Percentiles rank a stretch among this genome's conserved stretches.
These are phyloP conservation scores for Ceratoteleas bidentatus DNA, from an alignment of 1,140 invertebrate genomes.

Conservation along the genomic window DNA sequence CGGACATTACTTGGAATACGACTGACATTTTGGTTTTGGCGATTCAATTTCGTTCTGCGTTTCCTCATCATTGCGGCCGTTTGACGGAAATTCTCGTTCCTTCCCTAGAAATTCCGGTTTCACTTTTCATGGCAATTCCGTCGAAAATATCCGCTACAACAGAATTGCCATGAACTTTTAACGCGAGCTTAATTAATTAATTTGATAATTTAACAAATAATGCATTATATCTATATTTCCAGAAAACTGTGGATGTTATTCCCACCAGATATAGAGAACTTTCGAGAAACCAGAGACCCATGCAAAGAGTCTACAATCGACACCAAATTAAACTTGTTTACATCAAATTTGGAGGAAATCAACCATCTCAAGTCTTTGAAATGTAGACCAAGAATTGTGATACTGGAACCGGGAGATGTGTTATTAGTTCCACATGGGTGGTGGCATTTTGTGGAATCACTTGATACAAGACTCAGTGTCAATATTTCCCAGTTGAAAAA, in stretches of 20 bases:
- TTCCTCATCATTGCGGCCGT: too few relatives aligned
- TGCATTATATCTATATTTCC: constrained; percentile 62
- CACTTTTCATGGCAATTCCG: too few relatives aligned
- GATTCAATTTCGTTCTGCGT: too few relatives aligned
- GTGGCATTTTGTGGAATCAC: constrained; percentile 98
- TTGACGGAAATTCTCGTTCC: too few relatives aligned
- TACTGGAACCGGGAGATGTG: constrained; percentile 91
- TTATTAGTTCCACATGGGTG: constrained; percentile 93
- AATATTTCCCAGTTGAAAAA: constrained; percentile 86
- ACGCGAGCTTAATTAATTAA: too few relatives aligned
- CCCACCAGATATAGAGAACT: constrained; percentile 86
- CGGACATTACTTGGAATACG: too few relatives aligned
- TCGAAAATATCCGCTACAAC: too few relatives aligned
- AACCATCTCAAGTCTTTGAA: constrained; percentile 62
- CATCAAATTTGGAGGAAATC: constrained; percentile 79
- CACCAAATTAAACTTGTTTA: constrained; percentile 90
- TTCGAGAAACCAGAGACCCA: constrained; percentile 93
- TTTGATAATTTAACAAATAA: background rate
- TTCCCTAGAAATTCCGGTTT: too few relatives aligned
- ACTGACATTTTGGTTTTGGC: too few relatives aligned
- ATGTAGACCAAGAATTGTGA: constrained; percentile 80
- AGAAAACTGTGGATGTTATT: constrained; percentile 97
- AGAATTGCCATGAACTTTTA: too few relatives aligned
- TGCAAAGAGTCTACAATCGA: constrained; percentile 99
- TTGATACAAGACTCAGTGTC: constrained; percentile 88